Evolutionary conservation across 1,140 invertebrate species (phyloP).

Genomic region (Drosophila mauritiana): DNA sequence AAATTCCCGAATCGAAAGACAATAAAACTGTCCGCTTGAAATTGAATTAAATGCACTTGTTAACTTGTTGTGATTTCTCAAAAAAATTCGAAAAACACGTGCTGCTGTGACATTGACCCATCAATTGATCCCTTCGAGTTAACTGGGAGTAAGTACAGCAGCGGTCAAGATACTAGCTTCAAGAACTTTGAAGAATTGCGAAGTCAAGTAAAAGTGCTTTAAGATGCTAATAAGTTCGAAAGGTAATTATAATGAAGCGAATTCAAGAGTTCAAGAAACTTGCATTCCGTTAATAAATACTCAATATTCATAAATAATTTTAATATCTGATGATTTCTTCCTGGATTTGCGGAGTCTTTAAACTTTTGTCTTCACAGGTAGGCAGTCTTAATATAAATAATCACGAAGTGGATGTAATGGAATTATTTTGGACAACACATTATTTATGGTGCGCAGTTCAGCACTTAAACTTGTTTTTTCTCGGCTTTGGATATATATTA

Average conservation of each 20-base stretch:
- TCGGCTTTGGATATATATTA: not conserved
- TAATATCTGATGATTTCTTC: too few relatives aligned
- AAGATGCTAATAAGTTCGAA: not conserved
- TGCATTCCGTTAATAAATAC: too few relatives aligned
- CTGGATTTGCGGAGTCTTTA: too few relatives aligned
- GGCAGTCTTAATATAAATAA: too few relatives aligned
- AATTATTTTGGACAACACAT: conserved; percentile 1
- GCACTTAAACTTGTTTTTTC: conserved; percentile 14
- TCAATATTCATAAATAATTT: too few relatives aligned
- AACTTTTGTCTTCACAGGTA: too few relatives aligned
- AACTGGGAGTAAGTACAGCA: not conserved
- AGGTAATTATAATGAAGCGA: too few relatives aligned
- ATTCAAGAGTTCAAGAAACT: too few relatives aligned
- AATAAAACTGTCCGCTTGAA: not conserved
- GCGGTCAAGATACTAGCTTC: not conserved
- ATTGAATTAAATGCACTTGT: not conserved
- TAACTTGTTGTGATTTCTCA: conserved; percentile 1
- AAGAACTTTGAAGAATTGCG: not conserved
- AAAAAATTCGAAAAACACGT: conserved; percentile 27
- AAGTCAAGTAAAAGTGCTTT: not conserved
- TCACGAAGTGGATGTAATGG: too few relatives aligned
- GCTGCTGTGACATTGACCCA: conserved; percentile 60
- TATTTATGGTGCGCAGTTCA: conserved; percentile 15
- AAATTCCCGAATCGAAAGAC: not conserved
- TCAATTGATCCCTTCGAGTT: conserved; percentile 58